Conservation (phyloP, 2,888 invertebrate species). For the Mythimna loreyi region DNA sequence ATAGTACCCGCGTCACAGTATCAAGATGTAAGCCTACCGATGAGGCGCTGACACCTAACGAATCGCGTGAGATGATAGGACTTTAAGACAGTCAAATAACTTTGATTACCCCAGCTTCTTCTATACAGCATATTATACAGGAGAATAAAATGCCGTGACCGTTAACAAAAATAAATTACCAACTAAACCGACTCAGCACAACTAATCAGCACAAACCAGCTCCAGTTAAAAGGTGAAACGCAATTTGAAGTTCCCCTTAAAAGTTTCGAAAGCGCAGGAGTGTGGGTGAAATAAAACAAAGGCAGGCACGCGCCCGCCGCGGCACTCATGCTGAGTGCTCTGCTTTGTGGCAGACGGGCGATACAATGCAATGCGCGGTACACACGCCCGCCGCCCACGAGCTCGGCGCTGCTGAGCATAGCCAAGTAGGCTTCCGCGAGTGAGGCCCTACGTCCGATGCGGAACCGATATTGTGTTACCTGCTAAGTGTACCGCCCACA, state of each 20-base stretch:
- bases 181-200: constrained; percentile 63
- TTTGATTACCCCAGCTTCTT: not conserved
- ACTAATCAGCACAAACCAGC: constrained; percentile 82
- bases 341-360: constrained; percentile 87
- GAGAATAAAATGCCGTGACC: constrained; percentile 46
- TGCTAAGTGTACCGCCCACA: constrained; percentile 41
- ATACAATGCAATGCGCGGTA: constrained; percentile 83
- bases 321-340: constrained; percentile 89
- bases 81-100: not conserved
- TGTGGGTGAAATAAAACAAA: constrained; percentile 90
- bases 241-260: constrained; percentile 87
- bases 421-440: constrained; percentile 68
- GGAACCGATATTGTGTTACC: constrained; percentile 73
- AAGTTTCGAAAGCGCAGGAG: constrained; percentile 88
- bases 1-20: constrained; percentile 80
- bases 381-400: constrained; percentile 63
- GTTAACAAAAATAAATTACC: constrained; percentile 63
- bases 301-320: constrained; percentile 85
- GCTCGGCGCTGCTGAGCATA: constrained; percentile 67
- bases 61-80: not conserved
- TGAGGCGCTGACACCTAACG: constrained; percentile 15
- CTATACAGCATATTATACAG: not conserved
- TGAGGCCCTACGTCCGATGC: constrained; percentile 55
- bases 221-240: constrained; percentile 83
- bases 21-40: constrained; percentile 79